Evolutionary conservation across 2,888 invertebrate species (phyloP).

Genomic region (Platerodrilus igneus): DNA sequence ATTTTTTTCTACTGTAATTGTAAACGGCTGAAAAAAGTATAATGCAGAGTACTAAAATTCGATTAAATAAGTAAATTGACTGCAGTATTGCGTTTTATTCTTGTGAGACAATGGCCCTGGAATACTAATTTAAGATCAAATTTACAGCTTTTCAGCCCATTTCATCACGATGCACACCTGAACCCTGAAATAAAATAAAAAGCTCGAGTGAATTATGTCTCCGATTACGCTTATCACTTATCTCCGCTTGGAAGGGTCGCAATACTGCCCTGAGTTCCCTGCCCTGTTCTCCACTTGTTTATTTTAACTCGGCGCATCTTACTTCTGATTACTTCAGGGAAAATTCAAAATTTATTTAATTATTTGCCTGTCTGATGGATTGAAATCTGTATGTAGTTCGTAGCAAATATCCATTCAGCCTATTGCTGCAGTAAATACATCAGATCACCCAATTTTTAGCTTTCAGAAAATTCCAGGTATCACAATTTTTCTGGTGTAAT

Average conservation of each 20-base stretch:
- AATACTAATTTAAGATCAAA: slow-evolving; percentile 29
- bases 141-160: slow-evolving; percentile 26
- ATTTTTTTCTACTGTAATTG: too few species aligned
- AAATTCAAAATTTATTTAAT: slow-evolving; percentile 32
- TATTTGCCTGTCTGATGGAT: slow-evolving; percentile 24
- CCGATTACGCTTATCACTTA: slow-evolving; percentile 45
- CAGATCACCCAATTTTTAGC: too few species aligned
- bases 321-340: slow-evolving; percentile 36
- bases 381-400: too few species aligned
- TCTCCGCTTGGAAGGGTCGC: slow-evolving; percentile 32
- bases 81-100: too few species aligned
- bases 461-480: too few species aligned
- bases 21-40: too few species aligned
- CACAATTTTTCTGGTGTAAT: too few species aligned
- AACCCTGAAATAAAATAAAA: slow-evolving; percentile 32
- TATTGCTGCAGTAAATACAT: too few species aligned
- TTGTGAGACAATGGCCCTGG: slow-evolving; percentile 12
- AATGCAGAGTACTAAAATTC: too few species aligned
- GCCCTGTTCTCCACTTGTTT: slow-evolving; percentile 32
- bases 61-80: too few species aligned
- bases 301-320: slow-evolving; percentile 42
- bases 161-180: slow-evolving; percentile 30
- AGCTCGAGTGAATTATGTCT: slow-evolving; percentile 41
- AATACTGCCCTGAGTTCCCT: too few species aligned
- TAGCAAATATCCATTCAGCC: too few species aligned